Base-by-base conservation (phyloP, 2,888 invertebrate genomes). In the Scaptomyza polygonia region DNA sequence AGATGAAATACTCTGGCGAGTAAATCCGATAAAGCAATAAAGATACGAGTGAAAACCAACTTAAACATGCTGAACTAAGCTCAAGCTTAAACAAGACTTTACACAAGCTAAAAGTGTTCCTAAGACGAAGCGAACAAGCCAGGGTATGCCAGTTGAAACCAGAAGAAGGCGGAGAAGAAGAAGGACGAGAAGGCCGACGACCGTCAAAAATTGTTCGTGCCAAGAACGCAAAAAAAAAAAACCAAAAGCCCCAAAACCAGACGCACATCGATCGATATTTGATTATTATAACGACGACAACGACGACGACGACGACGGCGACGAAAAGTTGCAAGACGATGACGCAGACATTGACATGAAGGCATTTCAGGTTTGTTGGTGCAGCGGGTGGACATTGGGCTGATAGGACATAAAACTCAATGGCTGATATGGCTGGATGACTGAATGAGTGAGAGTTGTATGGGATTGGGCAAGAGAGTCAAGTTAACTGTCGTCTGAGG, bases 201-300 rank as follows among this genome's bases (percentile, higher is more conserved):
- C n/a, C n/a, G 18, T 48, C 78, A 62, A 77, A 83, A 74, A 68
- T 76, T 39, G n/a, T 62, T 84, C 51, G 81, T 74, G 68, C 58
- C 67, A 78, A 77, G 78, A 63, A 55, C 51, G 71, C 47, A 64
- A 72, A 67, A 73, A 77, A 63, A 63, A 71, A 75, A 76, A 76
- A 81, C 85, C 89, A 89, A 89, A 89, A 89, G 88, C 89, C n/a
- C 64, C 72, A 75, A 76, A 76, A 81, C 85, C 89, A 89, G 89
- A 89, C 89, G 88, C 89, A 88, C 72, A 85, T 75, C 75, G 88
- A 89, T 89, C 90, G 89, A 89, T 89, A 89, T 87, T 89, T 87
- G 86, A 88, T 89, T 89, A 89, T 89, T 89, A 86, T 85, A 73
- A 71, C 54, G 68, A 30, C 12, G 7, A 45, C 11, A 3, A 45